Conservation (phyloP, 2,797 vertebrate genomes). For the Ispidina lecontei region DNA sequence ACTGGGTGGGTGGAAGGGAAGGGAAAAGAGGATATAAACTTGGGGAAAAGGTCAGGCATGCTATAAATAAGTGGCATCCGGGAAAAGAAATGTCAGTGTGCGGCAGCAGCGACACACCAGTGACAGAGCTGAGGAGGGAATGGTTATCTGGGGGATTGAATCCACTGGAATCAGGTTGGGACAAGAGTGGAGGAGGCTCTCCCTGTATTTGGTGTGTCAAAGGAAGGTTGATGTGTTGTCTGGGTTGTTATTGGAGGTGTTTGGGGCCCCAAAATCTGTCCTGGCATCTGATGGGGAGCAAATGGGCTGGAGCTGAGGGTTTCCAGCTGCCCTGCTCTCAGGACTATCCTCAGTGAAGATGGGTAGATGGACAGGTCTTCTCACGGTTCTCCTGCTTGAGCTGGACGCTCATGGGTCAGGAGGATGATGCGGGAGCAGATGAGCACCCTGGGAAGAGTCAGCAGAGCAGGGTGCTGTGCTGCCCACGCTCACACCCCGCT, state of each 20-base stretch:
- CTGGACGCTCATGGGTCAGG: not conserved
- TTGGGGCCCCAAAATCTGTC: fast-evolving
- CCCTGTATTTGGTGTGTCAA: not conserved
- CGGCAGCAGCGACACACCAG: not conserved
- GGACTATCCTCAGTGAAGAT: not conserved
- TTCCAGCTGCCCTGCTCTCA: not conserved
- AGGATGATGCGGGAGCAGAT: not conserved
- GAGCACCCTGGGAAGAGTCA: not conserved
- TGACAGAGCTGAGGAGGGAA: not conserved
- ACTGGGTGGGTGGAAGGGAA: not conserved
- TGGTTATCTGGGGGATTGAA: not conserved
- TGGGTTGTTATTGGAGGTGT: not conserved
- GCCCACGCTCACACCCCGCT: fast-evolving
- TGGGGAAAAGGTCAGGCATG: slow-evolving; percentile 4
- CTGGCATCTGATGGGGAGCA: not conserved
- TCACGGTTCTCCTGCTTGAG: fast-evolving
- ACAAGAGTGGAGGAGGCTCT: fast-evolving
- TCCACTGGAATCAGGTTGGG: not conserved
- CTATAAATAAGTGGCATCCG: slow-evolving; percentile 66
- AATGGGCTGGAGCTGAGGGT: not conserved
- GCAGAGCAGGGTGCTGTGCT: not conserved
- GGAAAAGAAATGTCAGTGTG: slow-evolving; percentile 51
- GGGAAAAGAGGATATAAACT: slow-evolving; percentile 17
- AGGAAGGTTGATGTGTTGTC: fast-evolving
- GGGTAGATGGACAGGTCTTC: not conserved